A percentile compares a stretch with the other conserved stretches of the same genome.
These are phyloP conservation scores for Ariolimax columbianus DNA, from an alignment of 2,888 invertebrate genomes.

Conservation along the genomic window DNA sequence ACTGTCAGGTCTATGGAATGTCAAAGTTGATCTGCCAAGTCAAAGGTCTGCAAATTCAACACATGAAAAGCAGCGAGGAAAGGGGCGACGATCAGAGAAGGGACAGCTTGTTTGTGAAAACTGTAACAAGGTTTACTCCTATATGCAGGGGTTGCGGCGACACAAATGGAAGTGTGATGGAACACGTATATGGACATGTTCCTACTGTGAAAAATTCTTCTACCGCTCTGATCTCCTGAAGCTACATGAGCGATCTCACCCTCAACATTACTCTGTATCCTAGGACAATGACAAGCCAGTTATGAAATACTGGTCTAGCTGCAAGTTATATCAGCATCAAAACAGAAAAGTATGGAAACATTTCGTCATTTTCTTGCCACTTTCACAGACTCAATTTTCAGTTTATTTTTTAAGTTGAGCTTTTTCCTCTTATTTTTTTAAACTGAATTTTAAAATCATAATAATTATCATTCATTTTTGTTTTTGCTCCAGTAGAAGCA, in stretches of 20 bases:
- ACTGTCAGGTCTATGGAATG: constrained; percentile 24
- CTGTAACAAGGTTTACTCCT: constrained; percentile 51
- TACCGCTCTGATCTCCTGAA: constrained; percentile 48
- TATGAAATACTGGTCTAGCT: background rate
- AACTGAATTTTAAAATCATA: no score
- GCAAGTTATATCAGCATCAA: background rate
- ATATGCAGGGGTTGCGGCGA: constrained; percentile 45
- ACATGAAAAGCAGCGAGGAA: background rate
- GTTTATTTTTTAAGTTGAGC: background rate
- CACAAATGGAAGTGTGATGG: constrained; percentile 55
- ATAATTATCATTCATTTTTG: no score
- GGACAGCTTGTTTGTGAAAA: constrained; percentile 45
- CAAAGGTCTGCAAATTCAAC: background rate
- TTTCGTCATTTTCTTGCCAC: background rate
- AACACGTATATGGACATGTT: constrained; percentile 40
- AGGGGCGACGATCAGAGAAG: constrained; percentile 11
- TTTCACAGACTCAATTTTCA: background rate
- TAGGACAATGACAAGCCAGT: background rate
- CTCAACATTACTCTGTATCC: background rate
- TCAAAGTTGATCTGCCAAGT: background rate
- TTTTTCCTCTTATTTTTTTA: no score
- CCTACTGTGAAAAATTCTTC: constrained; percentile 44
- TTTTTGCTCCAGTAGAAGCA: no score
- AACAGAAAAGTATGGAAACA: background rate
- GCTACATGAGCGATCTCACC: constrained; percentile 39